These are phyloP conservation scores for Bos javanicus DNA, from an alignment of 2,113 vertebrate genomes.

Conservation along the genomic window DNA sequence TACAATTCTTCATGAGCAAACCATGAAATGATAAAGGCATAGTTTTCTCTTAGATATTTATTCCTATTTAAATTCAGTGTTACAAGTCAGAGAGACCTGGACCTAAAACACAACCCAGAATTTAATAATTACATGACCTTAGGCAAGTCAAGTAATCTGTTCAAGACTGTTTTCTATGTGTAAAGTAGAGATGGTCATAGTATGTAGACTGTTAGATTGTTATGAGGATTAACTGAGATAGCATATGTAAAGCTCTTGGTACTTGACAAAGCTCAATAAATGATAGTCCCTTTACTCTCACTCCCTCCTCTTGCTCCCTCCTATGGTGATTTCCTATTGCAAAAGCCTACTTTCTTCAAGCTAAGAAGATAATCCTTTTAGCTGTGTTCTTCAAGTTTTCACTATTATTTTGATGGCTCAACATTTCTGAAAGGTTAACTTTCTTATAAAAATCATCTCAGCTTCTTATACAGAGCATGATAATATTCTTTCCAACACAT, in stretches of 20 bases:
- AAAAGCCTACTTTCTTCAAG: not conserved
- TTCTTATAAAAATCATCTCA: not conserved
- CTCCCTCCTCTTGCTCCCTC: not conserved
- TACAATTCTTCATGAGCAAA: constrained; percentile 1
- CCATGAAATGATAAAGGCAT: not conserved
- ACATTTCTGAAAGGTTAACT: not conserved
- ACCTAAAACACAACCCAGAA: not conserved
- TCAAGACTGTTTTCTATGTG: not conserved
- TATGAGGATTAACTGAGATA: not conserved
- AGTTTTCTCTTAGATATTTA: constrained; percentile 10
- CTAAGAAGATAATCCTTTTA: not conserved
- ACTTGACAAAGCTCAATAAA: not conserved
- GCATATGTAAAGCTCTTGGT: not conserved
- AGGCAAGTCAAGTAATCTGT: not conserved
- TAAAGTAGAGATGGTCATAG: not conserved
- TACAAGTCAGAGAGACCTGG: not conserved
- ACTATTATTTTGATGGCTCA: not conserved
- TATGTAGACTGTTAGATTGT: not conserved
- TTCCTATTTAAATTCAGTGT: not conserved
- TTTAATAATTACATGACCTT: not conserved
- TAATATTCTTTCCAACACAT: not conserved
- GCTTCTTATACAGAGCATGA: not conserved
- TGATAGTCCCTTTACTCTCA: not conserved
- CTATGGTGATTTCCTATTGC: not conserved
- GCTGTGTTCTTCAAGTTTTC: not conserved